phyloP scores from a whole-genome alignment of 2,113 vertebrate genomes.

The Sardina pilchardus region DNA sequence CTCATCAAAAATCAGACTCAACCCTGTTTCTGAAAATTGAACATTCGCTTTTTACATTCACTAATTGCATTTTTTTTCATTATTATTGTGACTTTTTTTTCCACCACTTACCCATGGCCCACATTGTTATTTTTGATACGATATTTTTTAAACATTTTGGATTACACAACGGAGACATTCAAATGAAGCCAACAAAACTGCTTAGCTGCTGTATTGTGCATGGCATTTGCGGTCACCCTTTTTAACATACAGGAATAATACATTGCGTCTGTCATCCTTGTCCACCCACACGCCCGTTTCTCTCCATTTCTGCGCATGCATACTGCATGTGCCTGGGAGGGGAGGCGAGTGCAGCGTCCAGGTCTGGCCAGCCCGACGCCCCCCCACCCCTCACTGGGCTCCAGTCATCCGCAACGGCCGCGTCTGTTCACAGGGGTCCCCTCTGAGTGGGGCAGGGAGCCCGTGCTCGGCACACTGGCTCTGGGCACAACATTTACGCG shows the following conservation, averaged over 20 bases:
- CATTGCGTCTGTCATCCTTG: not conserved
- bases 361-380: not conserved
- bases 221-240: not conserved
- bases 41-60: not conserved
- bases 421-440: not conserved
- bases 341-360: not conserved
- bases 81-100: not conserved
- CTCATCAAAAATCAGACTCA: not conserved
- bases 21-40: not conserved
- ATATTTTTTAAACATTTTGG: no score
- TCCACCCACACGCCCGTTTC: not conserved
- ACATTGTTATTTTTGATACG: no score
- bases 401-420: not conserved
- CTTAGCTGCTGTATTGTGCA: not conserved
- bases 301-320: not conserved
- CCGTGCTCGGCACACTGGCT: not conserved
- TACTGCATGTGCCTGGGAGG: not conserved
- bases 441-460: slow-evolving; percentile 8
- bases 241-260: not conserved
- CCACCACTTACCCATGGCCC: no score
- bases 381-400: not conserved
- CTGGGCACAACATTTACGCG: not conserved
- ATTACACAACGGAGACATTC: not conserved
- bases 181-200: not conserved
- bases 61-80: no score